Base-by-base conservation (phyloP, 2,888 invertebrate genomes). In the Synergus umbraculus region DNA sequence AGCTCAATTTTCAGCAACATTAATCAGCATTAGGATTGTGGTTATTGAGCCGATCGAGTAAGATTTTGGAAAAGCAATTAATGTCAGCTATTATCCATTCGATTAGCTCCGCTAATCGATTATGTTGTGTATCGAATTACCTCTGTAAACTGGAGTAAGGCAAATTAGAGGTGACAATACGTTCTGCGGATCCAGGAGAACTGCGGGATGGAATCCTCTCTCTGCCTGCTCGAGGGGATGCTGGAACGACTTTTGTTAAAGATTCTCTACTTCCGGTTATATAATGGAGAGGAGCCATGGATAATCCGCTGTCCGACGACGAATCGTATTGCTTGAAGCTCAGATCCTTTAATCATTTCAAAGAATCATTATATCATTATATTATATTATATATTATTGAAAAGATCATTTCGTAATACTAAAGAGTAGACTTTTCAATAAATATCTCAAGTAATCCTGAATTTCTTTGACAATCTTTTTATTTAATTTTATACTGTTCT, bases 81-180 rank as follows among this genome's bases (percentile, higher is more conserved):
- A 77, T 65, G 18, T 10, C 22, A 65, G 46, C 77, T 29, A 43
- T 54, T 64, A 43, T 44, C 4, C 49, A 15, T 76, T 29, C 44
- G 43, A 63, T 58, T 63, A 22, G 76, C 22, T 60, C 7, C 10
- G 18, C 13, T 37, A 76, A 76, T 76, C 41, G 43, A 76, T 58
- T 76, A 60, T 60, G 12, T 37, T 77, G 37, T 64, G 29, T 41
- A 18, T 37, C 54, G 58, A 73, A 79, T 76, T 87, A 91, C 91
- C 90, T 92, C 82, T 92, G 92, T 78, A 92, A 89, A 85, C 91
- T 90, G 84, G 91, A 88, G 82, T 92, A 91, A 81, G 91, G 91
- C 81, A 92, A 86, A 79, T 85, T 91, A 64, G 90, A 87, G 76
- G 88, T 87, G 82, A 91, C 88, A 80, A 90, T 88, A 78, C 92